phyloP scores from a whole-genome alignment of 2,888 invertebrate species.

The Pollenia angustigena region DNA sequence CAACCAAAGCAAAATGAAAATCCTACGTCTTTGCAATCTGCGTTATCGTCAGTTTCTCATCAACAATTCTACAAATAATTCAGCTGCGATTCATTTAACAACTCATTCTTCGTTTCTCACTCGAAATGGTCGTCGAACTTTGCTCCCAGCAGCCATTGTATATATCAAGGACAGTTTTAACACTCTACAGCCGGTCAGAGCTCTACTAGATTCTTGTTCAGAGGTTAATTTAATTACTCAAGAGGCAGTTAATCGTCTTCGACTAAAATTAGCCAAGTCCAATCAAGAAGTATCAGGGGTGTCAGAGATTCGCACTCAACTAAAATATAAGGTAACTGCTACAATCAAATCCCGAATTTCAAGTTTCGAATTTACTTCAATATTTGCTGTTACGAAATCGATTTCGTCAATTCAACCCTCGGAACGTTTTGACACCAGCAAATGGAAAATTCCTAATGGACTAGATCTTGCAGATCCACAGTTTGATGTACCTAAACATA shows the following conservation, averaged over 20 bases:
- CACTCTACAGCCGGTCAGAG: constrained; percentile 37
- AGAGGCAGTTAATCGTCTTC: constrained; percentile 34
- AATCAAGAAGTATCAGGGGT: constrained; percentile 34
- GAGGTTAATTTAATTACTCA: constrained; percentile 54
- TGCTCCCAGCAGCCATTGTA: constrained; percentile 29
- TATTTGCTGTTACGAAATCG: constrained; percentile 56
- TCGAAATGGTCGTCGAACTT: constrained; percentile 2
- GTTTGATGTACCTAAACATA: constrained; percentile 59
- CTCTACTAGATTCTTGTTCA: constrained; percentile 53
- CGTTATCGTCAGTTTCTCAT: no score
- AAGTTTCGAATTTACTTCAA: constrained; percentile 41
- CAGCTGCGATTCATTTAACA: constrained; percentile 14
- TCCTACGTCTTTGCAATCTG: no score
- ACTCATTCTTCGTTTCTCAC: constrained; percentile 14
- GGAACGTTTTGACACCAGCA: constrained; percentile 13
- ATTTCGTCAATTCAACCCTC: constrained; percentile 57
- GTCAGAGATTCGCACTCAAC: constrained; percentile 30
- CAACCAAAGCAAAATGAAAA: no score
- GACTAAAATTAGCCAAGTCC: not conserved
- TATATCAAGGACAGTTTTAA: constrained; percentile 41
- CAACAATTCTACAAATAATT: not conserved
- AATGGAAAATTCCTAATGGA: constrained; percentile 42
- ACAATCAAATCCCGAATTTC: constrained; percentile 22
- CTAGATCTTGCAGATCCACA: constrained; percentile 50
- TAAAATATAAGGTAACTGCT: constrained; percentile 20